A percentile compares a stretch with the other conserved stretches of the same genome.
phyloP scores from a whole-genome alignment of 2,113 vertebrate genomes.

The Vidua macroura region DNA sequence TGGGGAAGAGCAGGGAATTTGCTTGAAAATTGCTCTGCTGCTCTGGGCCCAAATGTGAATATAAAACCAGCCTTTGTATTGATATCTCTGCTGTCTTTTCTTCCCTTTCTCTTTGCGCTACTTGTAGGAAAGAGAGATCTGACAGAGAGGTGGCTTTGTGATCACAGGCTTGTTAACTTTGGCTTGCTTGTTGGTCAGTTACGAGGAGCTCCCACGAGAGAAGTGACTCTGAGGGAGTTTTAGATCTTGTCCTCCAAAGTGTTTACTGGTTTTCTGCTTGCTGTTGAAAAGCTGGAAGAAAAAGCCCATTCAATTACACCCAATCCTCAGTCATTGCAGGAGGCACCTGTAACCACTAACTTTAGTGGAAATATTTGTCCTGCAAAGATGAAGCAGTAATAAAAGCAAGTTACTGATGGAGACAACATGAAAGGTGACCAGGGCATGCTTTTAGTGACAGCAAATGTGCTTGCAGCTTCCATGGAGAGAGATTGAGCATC shows the following conservation, averaged over 20 bases:
- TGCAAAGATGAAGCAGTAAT: neutral
- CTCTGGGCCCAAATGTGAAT: conserved; percentile 16
- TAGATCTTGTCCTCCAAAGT: neutral
- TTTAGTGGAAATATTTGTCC: neutral
- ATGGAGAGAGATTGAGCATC: neutral
- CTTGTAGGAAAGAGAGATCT: neutral
- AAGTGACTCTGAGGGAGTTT: neutral
- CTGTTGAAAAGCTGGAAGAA: neutral
- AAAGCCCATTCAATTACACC: neutral
- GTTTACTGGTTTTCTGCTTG: neutral
- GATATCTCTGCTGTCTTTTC: neutral
- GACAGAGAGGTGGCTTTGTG: neutral
- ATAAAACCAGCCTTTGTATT: neutral
- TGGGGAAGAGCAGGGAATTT: conserved; percentile 24
- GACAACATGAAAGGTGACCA: neutral
- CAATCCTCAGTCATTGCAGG: neutral
- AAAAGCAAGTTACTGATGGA: neutral
- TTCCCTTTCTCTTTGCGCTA: neutral
- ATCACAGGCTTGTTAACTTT: neutral
- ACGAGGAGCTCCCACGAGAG: neutral
- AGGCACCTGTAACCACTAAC: neutral
- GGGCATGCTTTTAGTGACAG: neutral
- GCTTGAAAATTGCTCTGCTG: conserved; percentile 40
- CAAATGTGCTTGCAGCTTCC: neutral
- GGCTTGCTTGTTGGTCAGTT: neutral